Conservation (phyloP, 1,140 invertebrate genomes). For the Papilio xuthus region DNA sequence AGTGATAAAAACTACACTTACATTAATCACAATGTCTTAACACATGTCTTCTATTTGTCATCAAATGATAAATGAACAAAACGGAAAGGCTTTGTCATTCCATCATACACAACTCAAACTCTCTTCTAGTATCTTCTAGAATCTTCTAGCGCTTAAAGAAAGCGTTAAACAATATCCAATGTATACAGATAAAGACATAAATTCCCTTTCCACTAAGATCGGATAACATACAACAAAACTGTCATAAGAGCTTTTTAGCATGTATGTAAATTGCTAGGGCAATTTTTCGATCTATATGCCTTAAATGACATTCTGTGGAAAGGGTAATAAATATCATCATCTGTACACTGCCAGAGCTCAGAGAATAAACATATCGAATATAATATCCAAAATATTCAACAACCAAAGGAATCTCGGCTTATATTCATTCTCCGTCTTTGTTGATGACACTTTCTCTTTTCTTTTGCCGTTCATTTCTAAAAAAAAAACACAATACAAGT, state of each 20-base stretch:
- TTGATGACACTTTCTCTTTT: conserved; percentile 41
- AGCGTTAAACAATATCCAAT: background rate
- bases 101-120: background rate
- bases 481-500: conserved; percentile 31
- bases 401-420: conserved; percentile 59
- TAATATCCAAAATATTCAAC: conserved; percentile 59
- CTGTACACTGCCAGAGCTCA: conserved; percentile 27
- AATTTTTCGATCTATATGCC: too few relatives aligned
- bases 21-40: too few relatives aligned
- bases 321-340: background rate
- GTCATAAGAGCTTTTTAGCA: too few relatives aligned
- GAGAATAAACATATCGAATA: conserved; percentile 65
- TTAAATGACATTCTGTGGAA: too few relatives aligned
- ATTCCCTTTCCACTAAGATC: background rate
- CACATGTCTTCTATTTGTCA: too few relatives aligned
- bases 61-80: too few relatives aligned
- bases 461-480: conserved; percentile 46
- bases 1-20: too few relatives aligned
- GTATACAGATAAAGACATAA: background rate
- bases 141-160: background rate
- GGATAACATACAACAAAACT: background rate
- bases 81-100: too few relatives aligned
- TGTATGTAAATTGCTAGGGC: too few relatives aligned
- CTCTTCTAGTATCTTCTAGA: background rate
- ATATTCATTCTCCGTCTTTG: conserved; percentile 50